Percentiles rank a stretch among this genome's conserved stretches.
Evolutionary conservation across 1,140 invertebrate species (phyloP).

Genomic region (Spodoptera litura): DNA sequence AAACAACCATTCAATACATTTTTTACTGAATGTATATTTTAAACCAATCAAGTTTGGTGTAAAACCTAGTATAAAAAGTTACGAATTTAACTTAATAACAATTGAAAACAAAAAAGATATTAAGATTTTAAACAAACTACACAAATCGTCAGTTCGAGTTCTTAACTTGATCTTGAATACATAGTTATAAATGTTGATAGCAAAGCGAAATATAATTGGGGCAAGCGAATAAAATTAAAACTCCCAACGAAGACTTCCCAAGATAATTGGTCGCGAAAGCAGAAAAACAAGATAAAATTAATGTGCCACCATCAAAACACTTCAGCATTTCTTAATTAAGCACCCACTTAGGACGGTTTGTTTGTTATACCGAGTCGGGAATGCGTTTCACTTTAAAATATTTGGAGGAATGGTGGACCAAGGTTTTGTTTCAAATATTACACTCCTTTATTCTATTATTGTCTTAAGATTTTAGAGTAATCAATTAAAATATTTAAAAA

Average conservation of each 20-base stretch:
- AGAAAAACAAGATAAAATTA: constrained; percentile 80
- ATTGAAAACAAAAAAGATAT: too few species aligned
- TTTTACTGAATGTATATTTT: too few species aligned
- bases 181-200: constrained; percentile 43
- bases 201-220: constrained; percentile 65
- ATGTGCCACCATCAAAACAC: constrained; percentile 78
- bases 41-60: too few species aligned
- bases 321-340: constrained; percentile 76
- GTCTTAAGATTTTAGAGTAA: too few species aligned
- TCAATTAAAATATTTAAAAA: too few species aligned
- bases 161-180: neutral
- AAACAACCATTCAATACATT: too few species aligned
- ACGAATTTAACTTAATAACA: neutral
- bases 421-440: neutral
- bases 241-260: constrained; percentile 58
- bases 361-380: constrained; percentile 57
- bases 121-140: neutral
- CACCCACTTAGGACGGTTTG: constrained; percentile 67
- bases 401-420: constrained; percentile 26
- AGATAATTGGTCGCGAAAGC: constrained; percentile 72
- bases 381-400: constrained; percentile 48
- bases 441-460: too few species aligned
- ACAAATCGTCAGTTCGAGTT: constrained; percentile 15
- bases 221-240: constrained; percentile 70
- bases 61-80: neutral